A percentile compares a stretch with the other conserved stretches of the same genome.
These are phyloP conservation scores for Julus scanicus DNA, from an alignment of 2,888 invertebrate species.

Conservation along the genomic window DNA sequence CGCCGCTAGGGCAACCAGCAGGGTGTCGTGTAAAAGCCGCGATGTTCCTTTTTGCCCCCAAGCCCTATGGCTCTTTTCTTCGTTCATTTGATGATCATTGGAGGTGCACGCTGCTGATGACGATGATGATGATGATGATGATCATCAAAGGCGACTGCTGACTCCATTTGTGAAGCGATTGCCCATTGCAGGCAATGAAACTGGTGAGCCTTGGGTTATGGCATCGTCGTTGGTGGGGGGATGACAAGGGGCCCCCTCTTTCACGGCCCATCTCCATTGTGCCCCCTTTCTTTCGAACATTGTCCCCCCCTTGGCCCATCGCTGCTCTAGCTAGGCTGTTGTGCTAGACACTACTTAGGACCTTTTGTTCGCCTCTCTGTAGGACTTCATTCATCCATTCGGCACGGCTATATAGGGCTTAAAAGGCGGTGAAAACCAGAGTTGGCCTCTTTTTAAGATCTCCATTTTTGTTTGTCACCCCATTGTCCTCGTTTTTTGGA, in stretches of 20 bases:
- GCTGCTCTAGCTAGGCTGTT: background rate
- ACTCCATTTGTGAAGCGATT: constrained; percentile 33
- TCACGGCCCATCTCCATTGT: background rate
- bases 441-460: constrained; percentile 33
- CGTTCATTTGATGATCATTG: constrained; percentile 1
- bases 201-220: constrained; percentile 33
- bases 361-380: constrained; percentile 47
- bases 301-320: constrained; percentile 10
- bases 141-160: constrained; percentile 23
- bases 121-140: background rate
- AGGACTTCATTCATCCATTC: constrained; percentile 23
- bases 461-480: constrained; percentile 33
- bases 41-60: background rate
- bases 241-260: background rate
- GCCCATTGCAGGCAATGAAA: background rate
- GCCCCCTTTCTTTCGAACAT: background rate
- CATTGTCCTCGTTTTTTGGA: constrained; percentile 20
- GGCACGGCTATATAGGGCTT: constrained; percentile 41
- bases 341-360: constrained; percentile 46
- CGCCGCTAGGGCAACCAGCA: background rate
- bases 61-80: background rate
- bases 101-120: background rate
- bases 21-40: constrained; percentile 17
- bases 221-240: constrained; percentile 6
- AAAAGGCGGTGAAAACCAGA: constrained; percentile 36